A percentile compares a stretch with the other conserved stretches of the same genome.
Conservation (phyloP, 2,797 vertebrate species). For the Furcifer pardalis region DNA sequence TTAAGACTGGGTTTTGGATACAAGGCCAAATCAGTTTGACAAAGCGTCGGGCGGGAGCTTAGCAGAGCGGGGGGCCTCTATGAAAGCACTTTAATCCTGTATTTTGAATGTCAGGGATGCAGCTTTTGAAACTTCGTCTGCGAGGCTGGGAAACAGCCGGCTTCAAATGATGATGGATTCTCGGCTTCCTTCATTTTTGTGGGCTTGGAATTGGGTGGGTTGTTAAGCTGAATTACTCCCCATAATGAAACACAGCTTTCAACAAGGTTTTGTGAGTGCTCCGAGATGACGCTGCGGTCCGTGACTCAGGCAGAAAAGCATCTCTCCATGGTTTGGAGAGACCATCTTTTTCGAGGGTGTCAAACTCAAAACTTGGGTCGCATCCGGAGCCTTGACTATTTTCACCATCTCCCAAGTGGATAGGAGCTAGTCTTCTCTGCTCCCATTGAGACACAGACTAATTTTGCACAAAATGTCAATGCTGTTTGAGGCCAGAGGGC, state of each 20-base stretch:
- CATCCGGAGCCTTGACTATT: no score
- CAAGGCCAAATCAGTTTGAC: conserved; percentile 53
- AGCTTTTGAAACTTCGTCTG: no score
- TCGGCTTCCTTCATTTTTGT: conserved; percentile 19
- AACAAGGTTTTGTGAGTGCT: background rate
- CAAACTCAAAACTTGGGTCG: no score
- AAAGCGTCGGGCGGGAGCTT: conserved; percentile 53
- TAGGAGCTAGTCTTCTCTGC: no score
- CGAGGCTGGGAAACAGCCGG: no score
- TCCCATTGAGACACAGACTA: no score
- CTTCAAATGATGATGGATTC: conserved; percentile 35
- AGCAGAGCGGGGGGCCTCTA: background rate
- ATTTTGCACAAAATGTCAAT: no score
- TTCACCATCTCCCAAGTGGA: no score
- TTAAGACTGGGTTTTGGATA: conserved; percentile 53
- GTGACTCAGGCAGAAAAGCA: background rate
- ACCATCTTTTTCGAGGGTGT: background rate
- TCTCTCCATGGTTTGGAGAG: background rate
- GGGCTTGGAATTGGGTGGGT: conserved; percentile 37
- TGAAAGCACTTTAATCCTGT: conserved; percentile 64
- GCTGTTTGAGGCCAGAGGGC: no score
- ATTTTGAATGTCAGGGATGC: conserved; percentile 43
- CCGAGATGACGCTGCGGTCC: conserved; percentile 16
- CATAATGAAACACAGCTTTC: conserved; percentile 40
- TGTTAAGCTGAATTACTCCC: conserved; percentile 45